Base-by-base conservation (phyloP, 2,888 invertebrate genomes). In the Uropetala carovei region DNA sequence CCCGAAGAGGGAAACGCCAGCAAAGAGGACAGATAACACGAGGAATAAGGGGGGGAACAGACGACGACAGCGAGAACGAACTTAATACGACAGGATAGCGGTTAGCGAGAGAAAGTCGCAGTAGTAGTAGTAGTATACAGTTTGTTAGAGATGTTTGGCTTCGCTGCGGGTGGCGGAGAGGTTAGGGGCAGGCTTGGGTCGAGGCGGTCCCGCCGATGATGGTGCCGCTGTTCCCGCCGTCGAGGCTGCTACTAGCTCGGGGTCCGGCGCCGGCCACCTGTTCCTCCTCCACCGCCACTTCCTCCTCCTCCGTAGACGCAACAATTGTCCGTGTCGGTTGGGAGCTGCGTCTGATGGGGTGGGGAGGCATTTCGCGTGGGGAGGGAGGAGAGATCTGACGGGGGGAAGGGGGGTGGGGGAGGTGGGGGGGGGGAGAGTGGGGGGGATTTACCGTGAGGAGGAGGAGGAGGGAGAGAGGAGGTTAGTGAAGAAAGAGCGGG, bases 281-380 rank as follows among this genome's bases (percentile, higher is more conserved):
- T 89, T 89, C 89, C 89, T 89, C 89, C 89, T 83, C 83, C 83
- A 89, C 89, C 89, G 89, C 64, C 64, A 64, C 89, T 89, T 89
- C 89, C 89, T 86, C 86, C 86, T 86, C 86, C 86, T 89, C 89
- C 89, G 89, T 68, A 89, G 89, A 89, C 89, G 89, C 89, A 89
- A 89, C 89, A 89, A 89, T 89, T 89, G 89, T 89, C 89, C 89
- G 89, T 89, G 89, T 89, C 89, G 89, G 92, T 82, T 81, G 82
- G 82, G 92, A 82, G 92, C 81, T 58, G 92, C 81, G 60, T 75
- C 82, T 27, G 58, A 43, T 43, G 89, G 92, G 92, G 82, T 58
- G 92, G 92, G 92, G 43, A 82, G 92, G 84, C 84, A 92, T 92
- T 92, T 92, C 92, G 82, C 82, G 84, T 30, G 64, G 27, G 83